phyloP scores from a whole-genome alignment of 2,888 invertebrate genomes.

The Drosophila mettleri region DNA sequence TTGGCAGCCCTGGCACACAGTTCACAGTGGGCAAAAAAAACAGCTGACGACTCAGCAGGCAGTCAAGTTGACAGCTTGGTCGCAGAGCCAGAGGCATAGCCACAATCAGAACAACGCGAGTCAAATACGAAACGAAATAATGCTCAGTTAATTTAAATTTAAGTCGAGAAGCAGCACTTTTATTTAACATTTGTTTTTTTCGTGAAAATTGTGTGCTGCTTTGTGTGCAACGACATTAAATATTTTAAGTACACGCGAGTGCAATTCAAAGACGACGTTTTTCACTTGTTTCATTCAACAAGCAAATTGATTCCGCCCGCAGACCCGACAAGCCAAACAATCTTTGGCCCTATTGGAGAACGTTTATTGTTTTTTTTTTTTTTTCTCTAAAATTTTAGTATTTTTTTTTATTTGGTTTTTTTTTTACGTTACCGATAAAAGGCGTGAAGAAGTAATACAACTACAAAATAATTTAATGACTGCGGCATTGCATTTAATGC shows the following conservation, averaged over 20 bases:
- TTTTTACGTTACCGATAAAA: background rate
- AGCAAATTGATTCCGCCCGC: slow-evolving; percentile 22
- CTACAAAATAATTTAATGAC: slow-evolving; percentile 22
- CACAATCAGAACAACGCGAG: slow-evolving; percentile 50
- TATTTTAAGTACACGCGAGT: background rate
- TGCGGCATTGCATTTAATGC: slow-evolving; percentile 31
- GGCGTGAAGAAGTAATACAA: slow-evolving; percentile 19
- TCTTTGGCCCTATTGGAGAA: slow-evolving; percentile 23
- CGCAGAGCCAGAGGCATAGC: slow-evolving; percentile 27
- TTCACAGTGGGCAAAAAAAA: slow-evolving; percentile 8
- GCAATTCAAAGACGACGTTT: slow-evolving; percentile 6
- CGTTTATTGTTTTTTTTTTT: background rate
- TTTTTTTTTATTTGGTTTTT: background rate
- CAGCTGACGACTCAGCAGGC: slow-evolving; percentile 44
- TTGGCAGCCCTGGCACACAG: slow-evolving; percentile 29
- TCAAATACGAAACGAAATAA: slow-evolving; percentile 49
- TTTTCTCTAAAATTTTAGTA: background rate
- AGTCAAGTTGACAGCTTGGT: slow-evolving; percentile 58
- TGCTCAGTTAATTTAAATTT: slow-evolving; percentile 50
- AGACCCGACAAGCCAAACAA: slow-evolving; percentile 20
- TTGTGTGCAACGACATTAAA: background rate
- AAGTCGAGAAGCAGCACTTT: slow-evolving; percentile 17
- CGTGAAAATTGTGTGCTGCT: slow-evolving; percentile 16
- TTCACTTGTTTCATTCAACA: slow-evolving; percentile 32
- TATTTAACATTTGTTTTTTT: slow-evolving; percentile 10